A percentile compares a stretch with the other conserved stretches of the same genome.
Conservation (phyloP, 2,113 vertebrate genomes). For the Daubentonia madagascariensis region DNA sequence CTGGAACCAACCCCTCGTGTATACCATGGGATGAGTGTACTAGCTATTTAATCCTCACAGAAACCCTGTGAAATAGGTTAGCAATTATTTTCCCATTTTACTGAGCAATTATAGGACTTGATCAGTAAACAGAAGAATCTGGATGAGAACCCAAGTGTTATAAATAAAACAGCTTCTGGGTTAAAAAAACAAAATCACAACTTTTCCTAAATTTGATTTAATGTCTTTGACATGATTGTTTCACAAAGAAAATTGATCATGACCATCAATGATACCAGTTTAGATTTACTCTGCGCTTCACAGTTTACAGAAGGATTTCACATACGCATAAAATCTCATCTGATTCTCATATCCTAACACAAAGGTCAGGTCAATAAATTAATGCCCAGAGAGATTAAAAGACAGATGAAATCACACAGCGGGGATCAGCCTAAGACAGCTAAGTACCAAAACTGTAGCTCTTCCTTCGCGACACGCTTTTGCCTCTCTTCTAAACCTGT, state of each 20-base stretch:
- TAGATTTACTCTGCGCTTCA: not conserved
- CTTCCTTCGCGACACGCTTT: not conserved
- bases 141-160: not conserved
- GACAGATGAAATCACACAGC: not conserved
- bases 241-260: constrained; percentile 12
- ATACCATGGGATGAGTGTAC: not conserved
- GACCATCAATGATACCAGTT: not conserved
- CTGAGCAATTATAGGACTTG: not conserved
- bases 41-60: not conserved
- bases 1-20: not conserved
- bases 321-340: not conserved
- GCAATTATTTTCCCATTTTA: not conserved
- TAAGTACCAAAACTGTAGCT: not conserved
- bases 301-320: constrained; percentile 17
- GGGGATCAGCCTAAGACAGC: not conserved
- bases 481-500: not conserved
- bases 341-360: not conserved
- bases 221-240: not conserved
- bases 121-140: not conserved
- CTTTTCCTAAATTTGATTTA: not conserved
- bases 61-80: not conserved
- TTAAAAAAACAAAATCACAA: not conserved
- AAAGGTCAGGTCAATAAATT: not conserved
- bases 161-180: not conserved
- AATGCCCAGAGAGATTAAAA: not conserved